A percentile compares a stretch with the other conserved stretches of the same genome.
Conservation (phyloP, 2,888 invertebrate species). For the Volucella bombylans region DNA sequence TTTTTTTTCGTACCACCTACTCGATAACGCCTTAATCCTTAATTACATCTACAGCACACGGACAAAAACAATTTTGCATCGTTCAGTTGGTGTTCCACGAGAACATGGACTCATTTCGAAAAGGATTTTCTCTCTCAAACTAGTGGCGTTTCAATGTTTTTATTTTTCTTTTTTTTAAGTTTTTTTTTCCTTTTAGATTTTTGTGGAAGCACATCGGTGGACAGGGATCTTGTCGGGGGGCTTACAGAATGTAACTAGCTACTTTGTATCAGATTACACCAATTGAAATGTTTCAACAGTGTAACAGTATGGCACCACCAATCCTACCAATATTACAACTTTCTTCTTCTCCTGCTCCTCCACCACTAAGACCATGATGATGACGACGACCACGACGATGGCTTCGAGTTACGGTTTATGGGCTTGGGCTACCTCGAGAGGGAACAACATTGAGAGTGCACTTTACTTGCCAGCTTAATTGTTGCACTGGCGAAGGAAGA, state of each 20-base stretch:
- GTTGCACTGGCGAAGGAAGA: conserved; percentile 56
- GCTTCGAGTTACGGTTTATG: neutral
- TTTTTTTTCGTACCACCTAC: neutral
- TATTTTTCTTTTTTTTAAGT: neutral
- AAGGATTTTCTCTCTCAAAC: conserved; percentile 27
- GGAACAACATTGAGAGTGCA: conserved; percentile 49
- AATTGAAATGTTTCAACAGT: conserved; percentile 71
- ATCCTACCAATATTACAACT: conserved; percentile 1
- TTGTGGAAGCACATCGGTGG: neutral
- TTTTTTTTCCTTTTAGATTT: conserved; percentile 3
- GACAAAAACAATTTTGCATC: conserved; percentile 61
- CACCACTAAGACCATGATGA: neutral
- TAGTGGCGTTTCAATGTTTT: neutral
- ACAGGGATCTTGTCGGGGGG: neutral
- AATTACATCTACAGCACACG: conserved; percentile 70
- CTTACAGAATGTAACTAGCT: conserved; percentile 52
- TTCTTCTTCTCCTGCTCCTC: neutral
- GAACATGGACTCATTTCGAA: conserved; percentile 49
- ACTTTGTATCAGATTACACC: conserved; percentile 72
- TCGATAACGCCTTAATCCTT: conserved; percentile 65
- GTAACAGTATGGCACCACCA: conserved; percentile 48
- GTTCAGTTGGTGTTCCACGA: neutral
- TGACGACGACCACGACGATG: neutral
- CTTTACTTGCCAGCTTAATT: conserved; percentile 68
- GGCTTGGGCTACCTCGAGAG: neutral